These are phyloP conservation scores for Macrosiphum euphorbiae DNA, from an alignment of 2,888 invertebrate species.

Conservation along the genomic window DNA sequence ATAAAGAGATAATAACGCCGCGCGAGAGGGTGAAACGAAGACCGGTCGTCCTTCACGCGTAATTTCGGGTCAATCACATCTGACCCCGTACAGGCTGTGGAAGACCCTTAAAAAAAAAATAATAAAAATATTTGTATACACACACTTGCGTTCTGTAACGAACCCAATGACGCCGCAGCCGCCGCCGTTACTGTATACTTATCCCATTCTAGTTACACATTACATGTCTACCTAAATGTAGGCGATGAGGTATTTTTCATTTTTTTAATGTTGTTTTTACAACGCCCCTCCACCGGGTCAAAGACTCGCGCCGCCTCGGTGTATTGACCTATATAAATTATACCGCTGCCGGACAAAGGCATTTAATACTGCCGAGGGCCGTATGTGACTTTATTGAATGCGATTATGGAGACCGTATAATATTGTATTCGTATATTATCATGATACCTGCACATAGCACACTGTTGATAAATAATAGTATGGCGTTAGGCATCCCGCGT, in stretches of 20 bases:
- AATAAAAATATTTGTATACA: background rate
- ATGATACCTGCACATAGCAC: background rate
- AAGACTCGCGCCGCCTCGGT: conserved; percentile 39
- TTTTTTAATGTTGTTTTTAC: conserved; percentile 16
- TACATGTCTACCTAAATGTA: background rate
- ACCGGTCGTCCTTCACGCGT: conserved; percentile 58
- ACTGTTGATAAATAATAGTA: background rate
- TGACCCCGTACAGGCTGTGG: conserved; percentile 29
- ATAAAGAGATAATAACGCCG: background rate
- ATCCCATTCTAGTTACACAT: background rate
- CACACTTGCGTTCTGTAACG: background rate
- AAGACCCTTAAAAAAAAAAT: conserved; percentile 35
- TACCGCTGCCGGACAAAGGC: background rate
- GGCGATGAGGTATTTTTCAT: background rate
- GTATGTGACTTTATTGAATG: background rate
- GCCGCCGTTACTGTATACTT: background rate
- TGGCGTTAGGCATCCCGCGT: background rate
- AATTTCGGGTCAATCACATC: conserved; percentile 61
- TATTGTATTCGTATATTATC: background rate
- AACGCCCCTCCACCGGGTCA: conserved; percentile 18
- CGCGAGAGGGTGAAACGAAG: conserved; percentile 40
- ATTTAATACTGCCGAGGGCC: background rate
- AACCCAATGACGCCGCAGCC: conserved; percentile 1
- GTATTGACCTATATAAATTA: conserved; percentile 48
- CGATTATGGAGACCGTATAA: background rate